Evolutionary conservation across 2,888 invertebrate species (phyloP).

Genomic region (Pheosia tremula): DNA sequence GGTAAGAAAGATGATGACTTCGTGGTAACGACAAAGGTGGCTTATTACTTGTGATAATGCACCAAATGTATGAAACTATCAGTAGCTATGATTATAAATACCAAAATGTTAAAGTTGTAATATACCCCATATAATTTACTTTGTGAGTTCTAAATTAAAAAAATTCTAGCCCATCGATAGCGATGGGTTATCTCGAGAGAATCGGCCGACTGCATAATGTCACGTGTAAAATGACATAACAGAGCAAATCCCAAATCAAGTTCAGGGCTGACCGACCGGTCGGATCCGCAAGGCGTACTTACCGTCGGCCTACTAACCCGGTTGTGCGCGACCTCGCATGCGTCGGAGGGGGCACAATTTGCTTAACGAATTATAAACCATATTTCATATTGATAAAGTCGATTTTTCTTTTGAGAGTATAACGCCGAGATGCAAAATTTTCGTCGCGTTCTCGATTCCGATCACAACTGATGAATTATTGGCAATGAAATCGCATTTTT

Average conservation of each 20-base stretch:
- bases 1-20: no score
- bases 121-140: no score
- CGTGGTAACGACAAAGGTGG: no score
- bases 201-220: constrained; percentile 3
- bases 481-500: background rate
- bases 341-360: constrained; percentile 23
- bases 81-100: no score
- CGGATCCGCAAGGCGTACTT: constrained; percentile 54
- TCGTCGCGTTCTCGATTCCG: constrained; percentile 29
- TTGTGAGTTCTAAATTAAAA: background rate
- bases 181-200: background rate
- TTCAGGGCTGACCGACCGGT: constrained; percentile 71
- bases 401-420: constrained; percentile 23
- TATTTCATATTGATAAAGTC: constrained; percentile 21
- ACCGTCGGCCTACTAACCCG: constrained; percentile 57
- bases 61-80: no score
- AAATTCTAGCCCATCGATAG: background rate
- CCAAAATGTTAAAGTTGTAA: no score
- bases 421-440: constrained; percentile 29
- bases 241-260: constrained; percentile 60
- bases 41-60: no score
- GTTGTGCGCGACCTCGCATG: constrained; percentile 42
- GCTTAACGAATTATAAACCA: constrained; percentile 26
- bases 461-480: constrained; percentile 27
- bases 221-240: constrained; percentile 47